Conservation (phyloP, 2,797 vertebrate species). For the Syngnathus rostellatus region DNA sequence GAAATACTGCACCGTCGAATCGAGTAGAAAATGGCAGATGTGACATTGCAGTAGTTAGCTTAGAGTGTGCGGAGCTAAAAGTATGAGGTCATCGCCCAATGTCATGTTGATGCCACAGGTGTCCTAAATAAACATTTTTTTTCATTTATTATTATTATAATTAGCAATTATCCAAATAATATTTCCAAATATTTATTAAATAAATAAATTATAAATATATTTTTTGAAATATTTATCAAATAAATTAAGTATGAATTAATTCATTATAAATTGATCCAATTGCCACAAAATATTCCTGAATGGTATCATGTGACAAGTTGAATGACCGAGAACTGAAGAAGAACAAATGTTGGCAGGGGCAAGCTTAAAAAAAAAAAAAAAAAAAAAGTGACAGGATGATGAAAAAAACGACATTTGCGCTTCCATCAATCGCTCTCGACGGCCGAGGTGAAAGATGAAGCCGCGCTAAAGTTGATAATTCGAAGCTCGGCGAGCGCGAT, state of each 20-base stretch:
- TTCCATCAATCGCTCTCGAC: not conserved
- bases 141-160: too few species aligned
- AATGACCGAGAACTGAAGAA: not conserved
- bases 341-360: not conserved
- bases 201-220: too few species aligned
- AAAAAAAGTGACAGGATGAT: not conserved
- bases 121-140: too few species aligned
- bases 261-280: too few species aligned
- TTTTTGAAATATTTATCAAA: too few species aligned
- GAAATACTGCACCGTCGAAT: slow-evolving; percentile 23
- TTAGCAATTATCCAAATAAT: too few species aligned
- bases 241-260: too few species aligned
- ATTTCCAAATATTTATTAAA: too few species aligned
- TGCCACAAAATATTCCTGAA: not conserved
- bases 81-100: too few species aligned
- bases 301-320: not conserved
- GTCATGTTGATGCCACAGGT: too few species aligned
- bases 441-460: slow-evolving; percentile 4
- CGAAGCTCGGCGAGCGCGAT: not conserved
- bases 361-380: too few species aligned
- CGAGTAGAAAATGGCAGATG: slow-evolving; percentile 38
- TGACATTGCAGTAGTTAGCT: slow-evolving; percentile 10
- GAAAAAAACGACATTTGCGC: not conserved
- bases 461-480: not conserved
- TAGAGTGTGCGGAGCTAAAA: too few species aligned